A percentile compares a stretch with the other conserved stretches of the same genome.
Evolutionary conservation across 2,888 invertebrate species (phyloP).

Genomic region (Drosophila austrosaltans): DNA sequence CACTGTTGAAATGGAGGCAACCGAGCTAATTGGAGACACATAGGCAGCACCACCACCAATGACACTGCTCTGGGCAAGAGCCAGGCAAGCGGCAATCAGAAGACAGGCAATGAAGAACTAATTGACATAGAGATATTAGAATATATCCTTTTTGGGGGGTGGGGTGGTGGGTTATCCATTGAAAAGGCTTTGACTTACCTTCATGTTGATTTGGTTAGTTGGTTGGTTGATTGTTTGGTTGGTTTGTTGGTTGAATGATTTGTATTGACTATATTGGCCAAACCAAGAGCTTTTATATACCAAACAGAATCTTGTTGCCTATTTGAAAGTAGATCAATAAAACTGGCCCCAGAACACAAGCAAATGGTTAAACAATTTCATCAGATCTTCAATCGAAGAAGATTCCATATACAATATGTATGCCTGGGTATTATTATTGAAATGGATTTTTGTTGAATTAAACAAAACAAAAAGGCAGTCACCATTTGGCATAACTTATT

Average conservation of each 20-base stretch:
- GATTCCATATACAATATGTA: conserved; percentile 3
- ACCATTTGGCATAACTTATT: conserved; percentile 37
- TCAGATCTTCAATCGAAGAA: conserved; percentile 8
- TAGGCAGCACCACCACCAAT: conserved; percentile 50
- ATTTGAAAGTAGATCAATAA: conserved; percentile 50
- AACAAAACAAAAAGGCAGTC: conserved; percentile 19
- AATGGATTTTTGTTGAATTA: conserved; percentile 21
- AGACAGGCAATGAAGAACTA: conserved; percentile 65
- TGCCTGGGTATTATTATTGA: conserved; percentile 19
- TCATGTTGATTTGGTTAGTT: conserved; percentile 59
- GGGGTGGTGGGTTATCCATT: neutral
- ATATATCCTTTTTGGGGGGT: neutral
- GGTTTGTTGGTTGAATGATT: conserved; percentile 39
- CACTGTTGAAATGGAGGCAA: conserved; percentile 18
- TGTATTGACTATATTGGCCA: conserved; percentile 52
- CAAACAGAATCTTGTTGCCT: conserved; percentile 44
- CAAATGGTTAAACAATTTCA: conserved; percentile 2
- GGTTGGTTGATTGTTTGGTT: conserved; percentile 18
- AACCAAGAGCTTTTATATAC: conserved; percentile 53
- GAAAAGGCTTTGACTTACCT: conserved; percentile 49
- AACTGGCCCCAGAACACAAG: conserved; percentile 40
- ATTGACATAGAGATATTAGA: neutral
- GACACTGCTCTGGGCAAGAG: conserved; percentile 65
- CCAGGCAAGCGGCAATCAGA: conserved; percentile 63
- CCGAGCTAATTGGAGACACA: conserved; percentile 4